Base-by-base conservation (phyloP, 2,888 invertebrate species). In the Achlya flavicornis region DNA sequence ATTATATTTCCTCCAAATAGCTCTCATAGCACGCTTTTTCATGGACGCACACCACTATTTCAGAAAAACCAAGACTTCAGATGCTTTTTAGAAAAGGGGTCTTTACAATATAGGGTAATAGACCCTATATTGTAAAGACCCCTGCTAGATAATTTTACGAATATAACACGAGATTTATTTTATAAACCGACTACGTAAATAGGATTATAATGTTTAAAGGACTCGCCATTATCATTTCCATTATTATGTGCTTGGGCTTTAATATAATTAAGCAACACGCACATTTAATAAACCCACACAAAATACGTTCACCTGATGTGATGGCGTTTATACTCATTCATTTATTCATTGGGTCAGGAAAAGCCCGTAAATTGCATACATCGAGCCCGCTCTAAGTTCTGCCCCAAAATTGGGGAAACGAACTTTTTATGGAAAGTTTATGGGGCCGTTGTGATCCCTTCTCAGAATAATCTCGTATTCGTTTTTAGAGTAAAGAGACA, bases 371-470 rank as follows among this genome's bases (percentile, higher is more conserved):
- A 60, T 41, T 60, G 60, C 60, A 60, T 60, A 60, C 26, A 60
- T 60, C 41, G 16, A 60, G 19, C 19, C 60, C n/a, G 60, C 60
- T 60, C 60, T 12, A 43, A 26, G 60, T 41, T 41, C n/a, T 43
- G 59, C 60, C 16, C 41, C 60, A 11, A 41, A 60, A 60, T 60
- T 60, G 60, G 60, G 41, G 41, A 60, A 60, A 60, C 60, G 60
- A 41, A 60, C 41, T 60, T 60, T 60, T 60, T 60, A 60, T 60
- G 60, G 60, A 60, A 60, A 60, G 60, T 60, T 60, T 60, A 60
- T 60, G 60, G 60, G 59, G 60, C 35, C 60, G 43, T 60, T 41
- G 60, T 41, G 60, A 60, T 60, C 60, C 60, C 43, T 60, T 60
- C 38, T 58, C 60, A 43, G 60, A 12, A 41, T 41, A 41, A 60